Percentiles rank a stretch among this genome's conserved stretches.
Conservation (phyloP, 2,797 vertebrate genomes). For the Peromyscus aztecus region DNA sequence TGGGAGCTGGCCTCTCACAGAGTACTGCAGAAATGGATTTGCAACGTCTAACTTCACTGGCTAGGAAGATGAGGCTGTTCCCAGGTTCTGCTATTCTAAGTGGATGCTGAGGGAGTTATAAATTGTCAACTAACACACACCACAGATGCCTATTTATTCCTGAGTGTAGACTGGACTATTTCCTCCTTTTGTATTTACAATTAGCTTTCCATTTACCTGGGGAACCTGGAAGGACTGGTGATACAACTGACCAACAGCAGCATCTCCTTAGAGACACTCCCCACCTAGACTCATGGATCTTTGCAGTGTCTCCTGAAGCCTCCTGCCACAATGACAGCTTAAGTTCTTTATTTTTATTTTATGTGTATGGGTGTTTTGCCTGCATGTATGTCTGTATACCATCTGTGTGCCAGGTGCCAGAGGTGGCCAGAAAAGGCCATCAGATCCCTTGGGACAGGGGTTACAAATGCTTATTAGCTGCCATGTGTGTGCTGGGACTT, state of each 20-base stretch:
- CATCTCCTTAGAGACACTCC: background rate
- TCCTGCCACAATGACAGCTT: background rate
- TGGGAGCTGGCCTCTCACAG: too few species aligned
- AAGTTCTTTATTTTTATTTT: background rate
- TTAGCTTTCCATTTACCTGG: slow-evolving; percentile 34
- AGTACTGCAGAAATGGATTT: background rate
- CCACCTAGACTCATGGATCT: background rate
- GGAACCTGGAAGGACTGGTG: slow-evolving; percentile 10
- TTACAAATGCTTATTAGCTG: background rate
- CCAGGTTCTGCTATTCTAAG: background rate
- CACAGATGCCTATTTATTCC: background rate
- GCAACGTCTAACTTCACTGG: background rate
- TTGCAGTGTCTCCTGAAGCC: background rate
- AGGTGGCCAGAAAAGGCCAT: background rate
- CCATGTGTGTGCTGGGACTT: background rate
- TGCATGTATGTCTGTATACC: background rate
- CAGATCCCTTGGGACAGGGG: background rate
- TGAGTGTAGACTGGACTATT: background rate
- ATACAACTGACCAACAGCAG: background rate
- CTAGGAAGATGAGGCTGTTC: background rate
- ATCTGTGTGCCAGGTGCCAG: background rate
- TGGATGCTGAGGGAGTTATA: background rate
- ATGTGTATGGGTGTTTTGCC: background rate
- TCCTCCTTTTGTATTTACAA: slow-evolving; percentile 63
- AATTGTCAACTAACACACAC: background rate